A percentile compares a stretch with the other conserved stretches of the same genome.
phyloP scores from a whole-genome alignment of 2,113 vertebrate genomes.

The Ailuropoda melanoleuca region DNA sequence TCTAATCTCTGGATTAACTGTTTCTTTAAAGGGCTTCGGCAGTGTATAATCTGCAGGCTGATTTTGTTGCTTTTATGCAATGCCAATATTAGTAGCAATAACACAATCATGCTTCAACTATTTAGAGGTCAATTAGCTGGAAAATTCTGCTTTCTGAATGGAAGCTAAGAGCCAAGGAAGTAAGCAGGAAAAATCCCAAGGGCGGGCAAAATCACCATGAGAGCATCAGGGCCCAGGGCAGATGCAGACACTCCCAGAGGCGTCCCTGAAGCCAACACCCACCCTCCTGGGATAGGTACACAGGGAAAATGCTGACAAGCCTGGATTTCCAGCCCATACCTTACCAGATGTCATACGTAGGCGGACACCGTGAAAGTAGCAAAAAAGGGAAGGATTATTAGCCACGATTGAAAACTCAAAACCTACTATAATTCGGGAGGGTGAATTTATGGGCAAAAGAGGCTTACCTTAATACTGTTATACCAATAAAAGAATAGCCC shows the following conservation, averaged over 20 bases:
- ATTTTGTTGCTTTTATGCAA: constrained; percentile 47
- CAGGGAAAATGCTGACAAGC: background rate
- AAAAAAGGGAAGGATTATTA: background rate
- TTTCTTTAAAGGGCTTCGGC: constrained; percentile 32
- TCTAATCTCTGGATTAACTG: constrained; percentile 50
- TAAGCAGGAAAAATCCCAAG: background rate
- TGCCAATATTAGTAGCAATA: constrained; percentile 42
- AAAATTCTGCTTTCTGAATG: constrained; percentile 51
- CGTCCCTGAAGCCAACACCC: background rate
- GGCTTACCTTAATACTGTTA: background rate
- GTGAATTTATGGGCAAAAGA: background rate
- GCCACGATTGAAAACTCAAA: background rate
- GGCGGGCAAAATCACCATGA: background rate
- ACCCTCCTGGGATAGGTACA: background rate
- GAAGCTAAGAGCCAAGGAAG: constrained; percentile 23
- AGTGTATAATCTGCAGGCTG: constrained; percentile 1
- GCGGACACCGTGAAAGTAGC: background rate
- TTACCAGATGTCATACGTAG: rapidly evolving
- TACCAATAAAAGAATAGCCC: background rate
- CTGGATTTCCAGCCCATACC: background rate
- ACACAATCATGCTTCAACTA: constrained; percentile 2
- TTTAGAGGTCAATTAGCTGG: constrained; percentile 36
- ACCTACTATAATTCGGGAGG: background rate
- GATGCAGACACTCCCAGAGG: background rate
- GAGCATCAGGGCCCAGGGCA: background rate